Evolutionary conservation across 2,797 vertebrate genomes (phyloP).

Genomic region (Mustela erminea): DNA sequence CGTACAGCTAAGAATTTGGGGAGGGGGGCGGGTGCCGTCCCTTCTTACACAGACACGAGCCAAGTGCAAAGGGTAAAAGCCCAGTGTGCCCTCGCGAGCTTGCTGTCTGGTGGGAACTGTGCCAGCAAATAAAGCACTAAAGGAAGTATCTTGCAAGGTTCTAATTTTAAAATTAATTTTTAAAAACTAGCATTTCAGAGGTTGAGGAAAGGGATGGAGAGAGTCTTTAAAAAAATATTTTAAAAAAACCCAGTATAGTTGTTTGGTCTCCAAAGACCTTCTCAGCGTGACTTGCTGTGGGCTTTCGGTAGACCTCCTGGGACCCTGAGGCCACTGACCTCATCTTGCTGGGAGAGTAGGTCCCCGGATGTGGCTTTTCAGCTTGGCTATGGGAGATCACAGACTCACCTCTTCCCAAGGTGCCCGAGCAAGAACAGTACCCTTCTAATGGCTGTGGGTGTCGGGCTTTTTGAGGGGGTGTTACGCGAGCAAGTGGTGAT

Average conservation of each 20-base stretch:
- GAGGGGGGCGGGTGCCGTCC: rapidly evolving
- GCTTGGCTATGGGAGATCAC: background rate
- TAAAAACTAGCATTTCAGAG: constrained; percentile 6
- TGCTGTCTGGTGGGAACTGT: background rate
- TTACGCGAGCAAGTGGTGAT: background rate
- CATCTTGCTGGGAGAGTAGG: background rate
- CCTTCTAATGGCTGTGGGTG: background rate
- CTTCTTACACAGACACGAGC: background rate
- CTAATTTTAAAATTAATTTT: constrained; percentile 12
- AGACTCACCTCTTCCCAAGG: background rate
- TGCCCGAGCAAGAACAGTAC: background rate
- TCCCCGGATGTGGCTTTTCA: background rate
- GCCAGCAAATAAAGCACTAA: background rate
- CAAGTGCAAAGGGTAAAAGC: too few species aligned
- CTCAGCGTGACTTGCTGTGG: background rate
- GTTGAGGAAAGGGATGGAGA: background rate
- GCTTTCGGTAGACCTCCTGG: background rate
- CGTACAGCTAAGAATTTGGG: background rate
- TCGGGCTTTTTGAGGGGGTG: background rate
- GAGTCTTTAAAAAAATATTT: background rate
- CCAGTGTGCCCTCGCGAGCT: background rate
- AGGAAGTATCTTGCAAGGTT: background rate
- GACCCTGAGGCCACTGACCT: background rate
- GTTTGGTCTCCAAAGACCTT: background rate
- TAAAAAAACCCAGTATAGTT: background rate